phyloP scores from a whole-genome alignment of 2,113 vertebrate species.

The Malurus alboscapulatus region DNA sequence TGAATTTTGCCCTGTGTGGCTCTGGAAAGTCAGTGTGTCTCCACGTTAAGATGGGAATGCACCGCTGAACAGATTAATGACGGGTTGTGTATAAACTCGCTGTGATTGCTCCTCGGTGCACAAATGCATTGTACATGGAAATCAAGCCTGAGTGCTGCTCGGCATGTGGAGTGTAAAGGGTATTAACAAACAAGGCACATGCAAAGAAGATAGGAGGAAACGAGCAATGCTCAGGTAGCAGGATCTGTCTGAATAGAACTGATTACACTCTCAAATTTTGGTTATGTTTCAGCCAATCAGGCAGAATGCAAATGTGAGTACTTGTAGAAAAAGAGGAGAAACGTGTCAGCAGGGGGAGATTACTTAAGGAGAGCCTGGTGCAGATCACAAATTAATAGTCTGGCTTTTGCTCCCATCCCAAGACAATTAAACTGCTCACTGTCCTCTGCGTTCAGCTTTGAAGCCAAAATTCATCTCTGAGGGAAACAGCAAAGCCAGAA shows the following conservation, averaged over 20 bases:
- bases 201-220: slow-evolving; percentile 4
- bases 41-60: neutral
- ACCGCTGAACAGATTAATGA: slow-evolving; percentile 46
- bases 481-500: neutral
- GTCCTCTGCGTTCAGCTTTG: neutral
- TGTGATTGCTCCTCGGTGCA: slow-evolving; percentile 35
- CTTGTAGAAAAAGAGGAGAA: neutral
- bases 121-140: slow-evolving; percentile 23
- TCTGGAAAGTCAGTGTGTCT: slow-evolving; percentile 53
- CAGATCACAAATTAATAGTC: neutral
- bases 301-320: neutral
- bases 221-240: neutral
- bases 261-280: neutral
- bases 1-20: slow-evolving; percentile 35
- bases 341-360: neutral
- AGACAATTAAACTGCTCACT: neutral
- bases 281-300: neutral
- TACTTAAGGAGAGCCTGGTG: neutral
- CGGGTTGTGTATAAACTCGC: slow-evolving; percentile 52
- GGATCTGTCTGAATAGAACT: neutral
- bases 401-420: neutral
- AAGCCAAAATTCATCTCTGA: neutral
- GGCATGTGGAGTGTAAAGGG: neutral
- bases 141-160: neutral
- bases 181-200: slow-evolving; percentile 28